Base-by-base conservation (phyloP, 1,140 invertebrate genomes). In the Sarcophaga peregrina region DNA sequence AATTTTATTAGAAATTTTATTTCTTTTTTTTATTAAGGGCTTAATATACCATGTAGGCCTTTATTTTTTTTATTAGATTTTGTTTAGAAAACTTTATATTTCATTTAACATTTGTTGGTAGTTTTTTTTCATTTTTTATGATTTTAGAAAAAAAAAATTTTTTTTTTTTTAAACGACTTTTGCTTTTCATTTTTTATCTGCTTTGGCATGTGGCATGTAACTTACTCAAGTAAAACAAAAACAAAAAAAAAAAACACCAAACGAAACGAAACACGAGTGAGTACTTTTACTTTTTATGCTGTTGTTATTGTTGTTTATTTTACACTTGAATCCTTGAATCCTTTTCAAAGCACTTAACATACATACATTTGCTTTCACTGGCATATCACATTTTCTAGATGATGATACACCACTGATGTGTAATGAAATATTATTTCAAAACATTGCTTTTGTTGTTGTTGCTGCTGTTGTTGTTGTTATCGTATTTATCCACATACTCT, bases 341-440 rank as follows among this genome's bases (percentile, higher is more conserved):
- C 62, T 68, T 68, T 68, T 68, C 25, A 68, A 68, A 68, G 62
- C 62, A 68, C 62, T 68, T 68, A 68, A 68, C 62, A 68, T 68
- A 68, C 58, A 68, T 68, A 68, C 62, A 68, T 20, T 68, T 68
- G 62, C 62, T 68, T 68, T 68, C 62, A 68, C 62, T 68, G 25
- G 25, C 62, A 68, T n/a, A 68, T 68, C 62, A 37, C 25, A 68
- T 68, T 68, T 68, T 68, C 62, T 68, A 68, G 62, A 68, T 20
- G 17, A 68, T 20, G 8, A 68, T 20, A 68, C 62, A 68, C 62
- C 62, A 68, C 17, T 58, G 54, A 58, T 20, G n/a, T 20, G 17
- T 20, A 68, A 68, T 20, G n/a, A 68, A 68, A 68, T 68, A 68
- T 68, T 68, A 68, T 68, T 68, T 68, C 8, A 68, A 68, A 68